Base-by-base conservation (phyloP, 64 coral and sea anemone genomes). In the Stichodactyla mertensii region DNA sequence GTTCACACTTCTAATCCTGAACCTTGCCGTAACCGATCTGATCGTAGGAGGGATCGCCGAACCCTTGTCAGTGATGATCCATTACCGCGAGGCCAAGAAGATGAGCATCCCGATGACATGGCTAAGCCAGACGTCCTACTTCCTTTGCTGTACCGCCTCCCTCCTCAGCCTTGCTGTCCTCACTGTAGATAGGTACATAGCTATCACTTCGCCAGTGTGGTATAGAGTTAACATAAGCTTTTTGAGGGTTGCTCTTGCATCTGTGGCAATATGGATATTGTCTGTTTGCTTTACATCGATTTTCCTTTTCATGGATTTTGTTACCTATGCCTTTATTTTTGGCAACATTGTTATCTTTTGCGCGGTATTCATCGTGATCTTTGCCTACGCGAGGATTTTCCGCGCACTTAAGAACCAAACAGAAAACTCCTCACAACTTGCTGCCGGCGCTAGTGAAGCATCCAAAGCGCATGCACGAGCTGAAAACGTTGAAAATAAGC, bases 351-450 rank as follows among this genome's bases (percentile, higher is more conserved):
- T 92, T 1, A 74, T 95, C 20, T 94, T 99, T 78, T 89, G 87
- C 28, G 85, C 97, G 4, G 67, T 99, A 10, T 89, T 87, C 19
- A 99, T 99, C 54, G 85, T 95, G 74, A 85, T 94, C 36, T 99
- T 99, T 61, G 91, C 93, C 19, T 99, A 99, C 57, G 88, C 86
- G 52, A 86, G 93, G 20, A 99, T 99, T 74, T 92, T 99, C 57
- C 79, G 84, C n/a, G 84, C 89, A 15, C 77, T 94, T 4, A 89
- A 91, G 79, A 64, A 16, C 5, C 77, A 93, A 80, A 77, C 89
- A 51, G 84, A 89, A n/a, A 55, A 83, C 6, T 62, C 87, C 15
- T 19, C 87, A 51, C 51, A 61, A 6, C 61, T 82, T 2, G 60
- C 70, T 19, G 84, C 89, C 55, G 82, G 89, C 0, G 86, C 86